phyloP scores from a whole-genome alignment of 2,888 invertebrate species.

The Platypus cylindrus region DNA sequence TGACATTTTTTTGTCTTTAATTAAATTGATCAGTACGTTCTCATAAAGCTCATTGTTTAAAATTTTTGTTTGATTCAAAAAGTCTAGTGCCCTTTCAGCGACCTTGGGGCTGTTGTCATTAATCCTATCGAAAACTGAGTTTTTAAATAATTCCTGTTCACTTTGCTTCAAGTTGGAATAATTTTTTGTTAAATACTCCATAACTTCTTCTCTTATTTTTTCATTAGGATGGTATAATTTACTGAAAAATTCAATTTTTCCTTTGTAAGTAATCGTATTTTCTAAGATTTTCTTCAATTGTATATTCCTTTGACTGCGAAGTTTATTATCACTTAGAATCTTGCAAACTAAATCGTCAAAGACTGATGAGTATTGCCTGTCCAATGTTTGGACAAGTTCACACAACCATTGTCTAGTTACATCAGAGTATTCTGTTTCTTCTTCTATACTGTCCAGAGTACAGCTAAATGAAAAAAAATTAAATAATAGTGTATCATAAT shows the following conservation, averaged over 20 bases:
- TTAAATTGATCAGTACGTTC: slow-evolving; percentile 39
- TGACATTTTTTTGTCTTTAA: slow-evolving; percentile 34
- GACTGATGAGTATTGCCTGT: slow-evolving; percentile 55
- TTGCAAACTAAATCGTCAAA: slow-evolving; percentile 57
- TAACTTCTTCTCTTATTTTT: slow-evolving; percentile 51
- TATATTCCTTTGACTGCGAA: slow-evolving; percentile 16
- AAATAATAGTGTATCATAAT: too few species aligned
- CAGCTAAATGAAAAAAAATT: slow-evolving; percentile 21
- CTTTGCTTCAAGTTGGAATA: slow-evolving; percentile 38
- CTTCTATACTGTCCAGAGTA: slow-evolving; percentile 23
- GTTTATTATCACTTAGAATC: slow-evolving; percentile 25
- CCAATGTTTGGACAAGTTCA: slow-evolving; percentile 45
- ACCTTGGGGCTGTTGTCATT: slow-evolving; percentile 54
- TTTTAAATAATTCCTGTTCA: slow-evolving; percentile 48
- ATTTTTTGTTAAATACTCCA: slow-evolving; percentile 49
- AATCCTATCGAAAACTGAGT: slow-evolving; percentile 51
- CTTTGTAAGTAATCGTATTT: slow-evolving; percentile 17
- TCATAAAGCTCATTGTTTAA: slow-evolving; percentile 29
- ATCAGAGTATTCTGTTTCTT: slow-evolving; percentile 18
- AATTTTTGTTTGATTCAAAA: slow-evolving; percentile 25
- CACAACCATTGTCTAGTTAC: slow-evolving; percentile 24
- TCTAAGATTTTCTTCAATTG: slow-evolving; percentile 25
- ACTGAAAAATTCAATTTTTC: slow-evolving; percentile 41
- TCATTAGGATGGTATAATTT: slow-evolving; percentile 61
- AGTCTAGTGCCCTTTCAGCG: slow-evolving; percentile 41